Base-by-base conservation (phyloP, 2,797 vertebrate genomes). In the Harpagifer antarcticus region DNA sequence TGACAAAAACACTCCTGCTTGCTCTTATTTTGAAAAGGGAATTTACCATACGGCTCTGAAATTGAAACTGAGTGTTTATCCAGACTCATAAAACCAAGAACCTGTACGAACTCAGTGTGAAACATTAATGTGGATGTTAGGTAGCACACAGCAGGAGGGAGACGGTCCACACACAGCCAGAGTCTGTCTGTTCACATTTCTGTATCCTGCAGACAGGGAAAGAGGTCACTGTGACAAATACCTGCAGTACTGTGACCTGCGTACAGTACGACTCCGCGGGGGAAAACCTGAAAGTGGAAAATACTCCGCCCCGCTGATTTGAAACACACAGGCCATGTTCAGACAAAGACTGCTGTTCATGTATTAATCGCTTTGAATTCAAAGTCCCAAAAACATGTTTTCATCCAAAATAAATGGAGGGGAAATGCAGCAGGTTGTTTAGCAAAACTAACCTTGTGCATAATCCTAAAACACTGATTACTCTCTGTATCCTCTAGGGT, bases 151-250 rank as follows among this genome's bases (percentile, higher is more conserved):
- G 79, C 76, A 3, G 85, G 85, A 52, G 65, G 61, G 56, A 37
- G 43, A 49, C 56, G 53, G 74, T 66, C 12, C 2, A 31, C 61
- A 68, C 80, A 74, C 77, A 79, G 52, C 53, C 68, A 37, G 45
- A 76, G 74, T 58, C 73, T 68, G 81, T 84, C 83, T 69, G 78
- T 76, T 76, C 84, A 15, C 14, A 74, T 81, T 71, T 73, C 55
- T 42, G 76, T 65, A 49, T 40, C 62, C 43, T 58, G 61, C 76
- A 78, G 74, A 76, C 42, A 37, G 63, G 83, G 74, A 86, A 85
- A 55, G 66, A 87, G 85, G 87, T 87, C 89, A 90, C 79, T 83
- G 67, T 86, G 85, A 90, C 89, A 86, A 83, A 90, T 78, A 83
- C 79, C 73, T 85, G 83, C 86, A 83, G 79, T 68, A 64, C 71